Percentiles rank a stretch among this genome's conserved stretches.
Evolutionary conservation across 2,888 invertebrate species (phyloP).

Genomic region (Oligia strigilis): DNA sequence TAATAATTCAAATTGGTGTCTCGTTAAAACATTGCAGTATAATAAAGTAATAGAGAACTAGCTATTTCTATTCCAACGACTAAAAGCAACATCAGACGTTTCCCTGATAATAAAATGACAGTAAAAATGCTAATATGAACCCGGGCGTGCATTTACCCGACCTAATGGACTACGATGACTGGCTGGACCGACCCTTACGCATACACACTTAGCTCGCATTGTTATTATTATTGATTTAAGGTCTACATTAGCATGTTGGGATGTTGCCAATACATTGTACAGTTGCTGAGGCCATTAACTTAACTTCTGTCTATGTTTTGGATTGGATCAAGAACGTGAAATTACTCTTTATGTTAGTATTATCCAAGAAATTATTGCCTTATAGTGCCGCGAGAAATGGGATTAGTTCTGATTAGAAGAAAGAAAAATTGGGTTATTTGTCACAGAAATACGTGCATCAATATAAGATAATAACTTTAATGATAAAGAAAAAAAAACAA

Average conservation of each 20-base stretch:
- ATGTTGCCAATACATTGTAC: constrained; percentile 43
- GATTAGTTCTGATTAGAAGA: neutral
- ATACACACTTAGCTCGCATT: constrained; percentile 34
- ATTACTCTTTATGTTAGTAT: constrained; percentile 1
- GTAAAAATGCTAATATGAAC: constrained; percentile 40
- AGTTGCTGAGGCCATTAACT: constrained; percentile 28
- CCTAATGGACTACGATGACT: constrained; percentile 28
- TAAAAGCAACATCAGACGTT: constrained; percentile 4
- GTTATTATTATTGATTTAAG: constrained; percentile 56
- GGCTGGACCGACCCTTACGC: constrained; percentile 21
- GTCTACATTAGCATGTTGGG: constrained; percentile 46
- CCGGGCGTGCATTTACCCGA: constrained; percentile 23
- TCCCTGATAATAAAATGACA: constrained; percentile 47
- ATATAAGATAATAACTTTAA: neutral
- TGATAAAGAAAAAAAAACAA: too few species aligned
- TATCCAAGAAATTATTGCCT: neutral
- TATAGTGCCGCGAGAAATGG: neutral
- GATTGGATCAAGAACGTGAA: neutral
- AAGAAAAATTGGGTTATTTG: neutral
- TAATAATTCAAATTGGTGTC: neutral
- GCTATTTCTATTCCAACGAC: constrained; percentile 19
- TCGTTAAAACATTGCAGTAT: constrained; percentile 8
- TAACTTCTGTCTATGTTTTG: constrained; percentile 29
- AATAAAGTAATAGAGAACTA: neutral
- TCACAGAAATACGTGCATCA: neutral